Evolutionary conservation across 2,113 vertebrate species (phyloP), one percentile per base, ranked within the genome.

Genomic region (Podarcis raffonei): DNA sequence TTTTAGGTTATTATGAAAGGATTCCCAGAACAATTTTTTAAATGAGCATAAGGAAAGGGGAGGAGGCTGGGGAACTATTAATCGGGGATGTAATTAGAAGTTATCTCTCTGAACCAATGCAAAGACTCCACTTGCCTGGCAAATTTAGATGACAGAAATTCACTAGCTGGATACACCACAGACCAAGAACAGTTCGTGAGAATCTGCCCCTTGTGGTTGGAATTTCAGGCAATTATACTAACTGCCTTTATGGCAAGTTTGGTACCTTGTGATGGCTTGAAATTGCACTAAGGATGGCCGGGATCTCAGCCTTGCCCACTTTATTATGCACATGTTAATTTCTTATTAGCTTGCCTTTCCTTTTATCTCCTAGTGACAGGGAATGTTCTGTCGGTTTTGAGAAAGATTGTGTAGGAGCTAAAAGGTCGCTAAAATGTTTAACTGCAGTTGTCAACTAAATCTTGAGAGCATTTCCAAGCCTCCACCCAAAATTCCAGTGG

Each of bases 1-100:
- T 94, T 93, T 79, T 92, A 87, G 42, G 25, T 78, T 69, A 30
- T 88, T 32, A 35, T 16, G 89, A 12, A 32, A 83, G 59, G 12
- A 69, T 83, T 75, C 83, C 27, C 18, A 83, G 86, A 92, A 94
- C 81, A 93, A 48, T 89, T 57, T 87, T 42, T 74, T 69, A 83
- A 72, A 32, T 25, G 83, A 85, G 18, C 75, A 71, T 83, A 30
- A 42, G 92, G 76, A 89, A 66, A 77, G 15, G 86, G 35, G 6
- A 77, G 62, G 18, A 88, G 16, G 86, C 59, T 53, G 35, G 87
- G 89, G 86, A 90, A 48, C 62, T 82, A 72, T 23, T 32, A 72
- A 32, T 83, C 27, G 53, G 25, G 59, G 1, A 4, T 81, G 15
- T 15, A 88, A 32, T 37, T 35, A 78, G 0, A 0, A 89, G 85